These are phyloP conservation scores for Thymelicus acteon DNA, from an alignment of 2,888 invertebrate species.

Conservation along the genomic window DNA sequence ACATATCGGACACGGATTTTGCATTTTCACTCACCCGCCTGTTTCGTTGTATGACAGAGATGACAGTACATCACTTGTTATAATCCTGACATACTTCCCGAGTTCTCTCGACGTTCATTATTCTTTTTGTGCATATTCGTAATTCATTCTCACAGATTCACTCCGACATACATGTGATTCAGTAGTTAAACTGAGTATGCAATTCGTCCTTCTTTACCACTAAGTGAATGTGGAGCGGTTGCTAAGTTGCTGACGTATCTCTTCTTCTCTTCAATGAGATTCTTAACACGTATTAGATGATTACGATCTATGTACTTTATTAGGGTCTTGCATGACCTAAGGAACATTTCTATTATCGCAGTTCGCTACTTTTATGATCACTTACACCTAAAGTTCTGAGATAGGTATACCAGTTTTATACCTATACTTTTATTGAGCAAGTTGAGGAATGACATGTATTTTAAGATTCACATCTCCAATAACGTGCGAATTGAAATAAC, in stretches of 20 bases:
- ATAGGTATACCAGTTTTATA: too few relatives aligned
- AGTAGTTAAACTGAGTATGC: conserved; percentile 13
- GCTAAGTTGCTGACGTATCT: background rate
- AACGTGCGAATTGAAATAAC: too few relatives aligned
- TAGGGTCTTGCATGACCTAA: too few relatives aligned
- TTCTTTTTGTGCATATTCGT: conserved; percentile 33
- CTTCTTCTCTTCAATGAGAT: background rate
- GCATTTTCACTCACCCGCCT: conserved; percentile 12
- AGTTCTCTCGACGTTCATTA: conserved; percentile 32
- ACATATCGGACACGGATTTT: conserved; percentile 9
- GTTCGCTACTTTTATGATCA: too few relatives aligned
- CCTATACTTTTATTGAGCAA: too few relatives aligned
- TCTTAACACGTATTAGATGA: background rate
- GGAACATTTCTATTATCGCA: too few relatives aligned
- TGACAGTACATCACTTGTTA: conserved; percentile 30
- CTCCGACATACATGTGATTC: conserved; percentile 5
- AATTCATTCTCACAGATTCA: conserved; percentile 28
- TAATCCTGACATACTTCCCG: conserved; percentile 38
- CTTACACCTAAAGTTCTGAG: too few relatives aligned
- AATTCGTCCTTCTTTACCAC: background rate
- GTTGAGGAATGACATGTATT: too few relatives aligned
- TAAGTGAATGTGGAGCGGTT: background rate
- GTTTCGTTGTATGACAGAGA: conserved; percentile 16
- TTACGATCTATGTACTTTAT: too few relatives aligned
- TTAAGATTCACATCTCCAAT: too few relatives aligned